Evolutionary conservation across 2,113 vertebrate species (phyloP).

Genomic region (Gymnobelideus leadbeateri): DNA sequence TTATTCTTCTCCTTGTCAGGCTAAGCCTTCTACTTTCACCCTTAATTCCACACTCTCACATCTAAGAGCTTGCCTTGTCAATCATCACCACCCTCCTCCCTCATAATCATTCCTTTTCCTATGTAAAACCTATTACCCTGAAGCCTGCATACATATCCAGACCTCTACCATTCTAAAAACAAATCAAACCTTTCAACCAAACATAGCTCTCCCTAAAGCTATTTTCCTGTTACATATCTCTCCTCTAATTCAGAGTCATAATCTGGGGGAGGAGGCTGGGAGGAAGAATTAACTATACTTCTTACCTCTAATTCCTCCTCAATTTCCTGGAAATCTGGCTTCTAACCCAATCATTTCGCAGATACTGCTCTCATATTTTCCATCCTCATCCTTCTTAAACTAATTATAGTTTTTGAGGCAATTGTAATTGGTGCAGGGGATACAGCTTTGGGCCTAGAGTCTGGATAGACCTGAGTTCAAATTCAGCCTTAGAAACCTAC

Average conservation of each 20-base stretch:
- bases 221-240: not conserved
- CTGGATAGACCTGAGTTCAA: not conserved
- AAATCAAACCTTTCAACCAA: not conserved
- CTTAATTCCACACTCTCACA: not conserved
- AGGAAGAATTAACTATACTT: not conserved
- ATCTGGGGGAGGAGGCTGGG: not conserved
- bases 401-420: not conserved
- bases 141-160: not conserved
- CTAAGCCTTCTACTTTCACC: not conserved
- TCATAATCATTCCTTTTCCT: not conserved
- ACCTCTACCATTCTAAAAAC: not conserved
- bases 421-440: not conserved
- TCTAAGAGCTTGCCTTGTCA: not conserved
- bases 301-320: not conserved
- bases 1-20: not conserved
- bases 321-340: not conserved
- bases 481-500: not conserved
- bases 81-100: not conserved
- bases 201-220: not conserved
- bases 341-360: not conserved
- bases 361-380: not conserved
- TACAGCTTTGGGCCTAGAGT: not conserved
- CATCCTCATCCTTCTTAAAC: not conserved
- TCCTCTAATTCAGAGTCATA: not conserved
- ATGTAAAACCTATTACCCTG: not conserved